Conservation (phyloP, 2,888 invertebrate genomes). For the Cyclophora albipunctata region DNA sequence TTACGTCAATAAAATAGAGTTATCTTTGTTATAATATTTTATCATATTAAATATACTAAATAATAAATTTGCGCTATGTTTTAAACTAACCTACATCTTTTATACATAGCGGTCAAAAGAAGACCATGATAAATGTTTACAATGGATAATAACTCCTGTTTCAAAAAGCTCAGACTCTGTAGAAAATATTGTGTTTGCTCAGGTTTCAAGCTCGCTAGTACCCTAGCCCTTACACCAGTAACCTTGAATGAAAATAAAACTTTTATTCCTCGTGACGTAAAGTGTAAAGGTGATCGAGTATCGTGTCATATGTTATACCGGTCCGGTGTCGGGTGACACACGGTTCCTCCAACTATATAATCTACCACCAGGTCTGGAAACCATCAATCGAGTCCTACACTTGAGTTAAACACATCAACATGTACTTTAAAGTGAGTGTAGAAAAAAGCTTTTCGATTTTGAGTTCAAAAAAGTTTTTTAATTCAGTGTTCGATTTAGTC, state of each 20-base stretch:
- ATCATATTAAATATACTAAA: no score
- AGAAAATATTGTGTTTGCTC: no score
- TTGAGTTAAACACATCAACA: slow-evolving; percentile 49
- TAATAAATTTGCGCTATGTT: no score
- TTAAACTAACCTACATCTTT: no score
- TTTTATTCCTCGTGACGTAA: slow-evolving; percentile 55
- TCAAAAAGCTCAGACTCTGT: no score
- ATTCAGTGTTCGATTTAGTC: no score
- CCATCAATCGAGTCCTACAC: slow-evolving; percentile 56
- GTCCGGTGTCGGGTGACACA: slow-evolving; percentile 56
- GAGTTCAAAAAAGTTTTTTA: no score
- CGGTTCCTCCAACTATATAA: slow-evolving; percentile 60
- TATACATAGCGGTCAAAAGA: no score
- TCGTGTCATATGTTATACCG: slow-evolving; percentile 60
- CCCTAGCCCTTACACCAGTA: slow-evolving; percentile 32
- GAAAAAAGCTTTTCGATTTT: neutral
- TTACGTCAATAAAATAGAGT: no score
- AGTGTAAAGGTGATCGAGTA: slow-evolving; percentile 56
- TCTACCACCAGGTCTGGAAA: slow-evolving; percentile 45
- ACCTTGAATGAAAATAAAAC: slow-evolving; percentile 62
- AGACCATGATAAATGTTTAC: no score
- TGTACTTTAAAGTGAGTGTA: slow-evolving; percentile 62
- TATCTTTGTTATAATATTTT: no score
- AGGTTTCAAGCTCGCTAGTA: neutral
- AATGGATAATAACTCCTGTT: no score